Percentiles rank a stretch among this genome's conserved stretches.
phyloP scores from a whole-genome alignment of 1,140 invertebrate genomes.

The Araneus ventricosus region DNA sequence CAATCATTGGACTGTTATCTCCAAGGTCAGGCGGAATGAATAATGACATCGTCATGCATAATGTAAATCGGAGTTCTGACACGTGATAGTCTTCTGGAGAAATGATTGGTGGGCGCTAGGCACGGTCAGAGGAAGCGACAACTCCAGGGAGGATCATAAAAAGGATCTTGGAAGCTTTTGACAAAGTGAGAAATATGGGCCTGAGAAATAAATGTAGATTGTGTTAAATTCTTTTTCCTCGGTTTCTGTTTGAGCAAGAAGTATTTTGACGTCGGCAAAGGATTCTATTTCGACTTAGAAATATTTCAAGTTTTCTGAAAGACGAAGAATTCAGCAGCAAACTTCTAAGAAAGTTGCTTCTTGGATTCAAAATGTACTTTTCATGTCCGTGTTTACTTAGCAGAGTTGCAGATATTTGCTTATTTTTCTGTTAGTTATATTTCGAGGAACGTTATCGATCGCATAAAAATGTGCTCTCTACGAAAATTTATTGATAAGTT shows the following conservation, averaged over 20 bases:
- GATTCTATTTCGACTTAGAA: slow-evolving; percentile 2
- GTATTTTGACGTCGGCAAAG: not conserved
- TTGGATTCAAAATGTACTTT: not conserved
- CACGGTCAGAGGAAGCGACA: slow-evolving; percentile 19
- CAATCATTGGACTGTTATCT: slow-evolving; percentile 60
- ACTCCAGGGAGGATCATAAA: not conserved
- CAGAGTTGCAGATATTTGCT: not conserved
- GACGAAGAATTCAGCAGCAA: not conserved
- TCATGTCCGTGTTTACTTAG: not conserved
- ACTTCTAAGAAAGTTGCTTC: no score
- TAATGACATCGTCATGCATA: slow-evolving; percentile 62
- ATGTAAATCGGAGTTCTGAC: slow-evolving; percentile 63
- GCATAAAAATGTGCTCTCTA: not conserved
- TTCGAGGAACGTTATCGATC: not conserved
- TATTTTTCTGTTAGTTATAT: not conserved
- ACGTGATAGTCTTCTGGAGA: slow-evolving; percentile 53
- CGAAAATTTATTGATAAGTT: not conserved
- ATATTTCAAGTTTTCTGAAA: not conserved
- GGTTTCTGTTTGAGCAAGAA: slow-evolving; percentile 26
- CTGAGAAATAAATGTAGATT: slow-evolving; percentile 36
- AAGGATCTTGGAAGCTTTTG: slow-evolving; percentile 24
- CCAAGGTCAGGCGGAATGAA: slow-evolving; percentile 46
- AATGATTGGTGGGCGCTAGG: slow-evolving; percentile 42
- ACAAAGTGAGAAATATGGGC: slow-evolving; percentile 57
- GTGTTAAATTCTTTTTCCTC: slow-evolving; percentile 35